Evolutionary conservation across 2,888 invertebrate genomes (phyloP).

Genomic region (Leucophora obtusa): DNA sequence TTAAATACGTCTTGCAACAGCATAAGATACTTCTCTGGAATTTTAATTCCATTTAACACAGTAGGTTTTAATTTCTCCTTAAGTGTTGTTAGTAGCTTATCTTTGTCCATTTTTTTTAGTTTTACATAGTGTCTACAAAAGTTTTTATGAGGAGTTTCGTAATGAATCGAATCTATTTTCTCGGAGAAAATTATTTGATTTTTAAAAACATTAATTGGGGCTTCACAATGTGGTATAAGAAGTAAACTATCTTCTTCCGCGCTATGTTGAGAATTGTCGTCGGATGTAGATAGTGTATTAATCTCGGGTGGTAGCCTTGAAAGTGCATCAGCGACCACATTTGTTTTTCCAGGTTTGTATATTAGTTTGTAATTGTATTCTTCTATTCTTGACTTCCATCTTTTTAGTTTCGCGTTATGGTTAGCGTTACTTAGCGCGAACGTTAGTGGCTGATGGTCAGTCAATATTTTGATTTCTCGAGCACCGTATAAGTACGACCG

Average conservation of each 20-base stretch:
- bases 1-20: constrained; percentile 9
- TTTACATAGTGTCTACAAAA: neutral
- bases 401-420: constrained; percentile 20
- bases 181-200: constrained; percentile 24
- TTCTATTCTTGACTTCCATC: no score
- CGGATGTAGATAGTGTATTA: constrained; percentile 5
- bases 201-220: constrained; percentile 25
- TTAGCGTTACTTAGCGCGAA: no score
- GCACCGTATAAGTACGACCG: constrained; percentile 33
- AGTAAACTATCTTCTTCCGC: neutral
- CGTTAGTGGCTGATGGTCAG: no score
- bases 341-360: no score
- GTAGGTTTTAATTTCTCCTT: constrained; percentile 43
- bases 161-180: neutral
- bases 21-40: constrained; percentile 16
- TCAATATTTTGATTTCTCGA: no score
- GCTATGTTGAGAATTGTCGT: constrained; percentile 2
- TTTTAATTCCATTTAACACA: constrained; percentile 40
- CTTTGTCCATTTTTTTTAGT: neutral
- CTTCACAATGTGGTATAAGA: constrained; percentile 4
- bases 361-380: no score
- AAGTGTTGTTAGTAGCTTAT: no score
- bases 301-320: neutral
- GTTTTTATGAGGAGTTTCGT: neutral
- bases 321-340: no score